phyloP scores from a whole-genome alignment of 2,113 vertebrate species.

The Sander vitreus region DNA sequence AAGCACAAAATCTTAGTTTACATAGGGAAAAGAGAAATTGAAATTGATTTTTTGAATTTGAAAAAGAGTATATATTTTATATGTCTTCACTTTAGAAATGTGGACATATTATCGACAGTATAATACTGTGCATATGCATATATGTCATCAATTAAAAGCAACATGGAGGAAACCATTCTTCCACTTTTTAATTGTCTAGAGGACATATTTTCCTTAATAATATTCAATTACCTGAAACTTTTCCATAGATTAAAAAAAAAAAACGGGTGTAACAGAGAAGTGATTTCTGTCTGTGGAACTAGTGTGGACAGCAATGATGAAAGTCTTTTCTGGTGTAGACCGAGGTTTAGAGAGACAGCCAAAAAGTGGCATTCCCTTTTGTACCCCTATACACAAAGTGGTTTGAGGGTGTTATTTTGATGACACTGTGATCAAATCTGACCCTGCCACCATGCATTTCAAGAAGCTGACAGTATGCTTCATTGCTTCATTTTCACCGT shows the following conservation, averaged over 20 bases:
- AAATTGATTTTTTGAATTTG: no score
- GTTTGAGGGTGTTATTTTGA: constrained; percentile 13
- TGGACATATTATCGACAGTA: background rate
- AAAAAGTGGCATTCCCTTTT: background rate
- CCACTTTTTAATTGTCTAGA: background rate
- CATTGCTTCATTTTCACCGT: background rate
- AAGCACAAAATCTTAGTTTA: background rate
- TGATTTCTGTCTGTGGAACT: background rate
- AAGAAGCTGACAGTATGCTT: background rate
- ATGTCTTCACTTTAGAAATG: background rate
- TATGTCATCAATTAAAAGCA: background rate
- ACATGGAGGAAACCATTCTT: background rate
- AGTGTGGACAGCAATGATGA: constrained; percentile 4
- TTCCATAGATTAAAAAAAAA: background rate
- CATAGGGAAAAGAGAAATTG: background rate
- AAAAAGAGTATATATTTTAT: background rate
- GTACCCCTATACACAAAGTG: background rate
- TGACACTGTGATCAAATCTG: constrained; percentile 17
- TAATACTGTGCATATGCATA: background rate
- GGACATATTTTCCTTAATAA: background rate
- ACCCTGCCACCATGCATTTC: background rate
- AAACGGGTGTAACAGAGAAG: background rate
- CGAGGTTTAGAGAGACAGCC: constrained; percentile 3
- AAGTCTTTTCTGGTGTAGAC: background rate
- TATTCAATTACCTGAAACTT: background rate